Base-by-base conservation (phyloP, 2,888 invertebrate species). In the Dichetophora obliterata region DNA sequence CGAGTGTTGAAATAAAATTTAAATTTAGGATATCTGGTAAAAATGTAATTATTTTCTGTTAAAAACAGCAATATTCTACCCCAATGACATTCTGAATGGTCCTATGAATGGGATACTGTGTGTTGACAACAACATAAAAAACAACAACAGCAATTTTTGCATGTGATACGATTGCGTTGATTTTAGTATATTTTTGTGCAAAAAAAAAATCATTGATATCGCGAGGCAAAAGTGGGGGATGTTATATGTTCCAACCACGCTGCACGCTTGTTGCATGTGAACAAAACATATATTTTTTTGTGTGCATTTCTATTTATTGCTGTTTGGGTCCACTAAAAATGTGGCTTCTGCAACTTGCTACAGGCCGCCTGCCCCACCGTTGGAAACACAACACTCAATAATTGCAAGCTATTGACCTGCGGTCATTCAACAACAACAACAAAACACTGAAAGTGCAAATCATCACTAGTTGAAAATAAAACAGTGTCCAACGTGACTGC, bases 11-110 rank as follows among this genome's bases (percentile, higher is more conserved):
- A 57, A 48, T 52, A 73, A 78, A 80, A 80, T 81, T 77, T 78
- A 80, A 79, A 81, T 81, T 81, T 80, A 80, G 81, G 78, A 79
- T 78, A 77, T 71, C 75, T 71, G 54, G n/a, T 71, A 59, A 73
- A 77, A 78, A 78, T 76, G 65, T 65, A 78, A 78, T 76, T 78
- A 76, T 78, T 78, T 76, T 48, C 70, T 76, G 70, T 76, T 76
- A 75, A 65, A 73, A 75, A 75, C 73, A 72, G 72, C 59, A 24
- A 71, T 31, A 50, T 27, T 27, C 65, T 6, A 9, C 66, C 22
- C 24, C 57, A 4, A 14, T 22, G 54, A 22, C n/a, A 27, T 24
- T 59, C 24, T 59, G 22, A 22, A 24, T 59, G 57, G n/a, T 59
- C 19, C 16, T 68, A 22, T 48, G 37, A 22, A 11, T 43, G 50